These are phyloP conservation scores for Brevimyrus niger DNA, from an alignment of 2,113 vertebrate genomes.

Conservation along the genomic window DNA sequence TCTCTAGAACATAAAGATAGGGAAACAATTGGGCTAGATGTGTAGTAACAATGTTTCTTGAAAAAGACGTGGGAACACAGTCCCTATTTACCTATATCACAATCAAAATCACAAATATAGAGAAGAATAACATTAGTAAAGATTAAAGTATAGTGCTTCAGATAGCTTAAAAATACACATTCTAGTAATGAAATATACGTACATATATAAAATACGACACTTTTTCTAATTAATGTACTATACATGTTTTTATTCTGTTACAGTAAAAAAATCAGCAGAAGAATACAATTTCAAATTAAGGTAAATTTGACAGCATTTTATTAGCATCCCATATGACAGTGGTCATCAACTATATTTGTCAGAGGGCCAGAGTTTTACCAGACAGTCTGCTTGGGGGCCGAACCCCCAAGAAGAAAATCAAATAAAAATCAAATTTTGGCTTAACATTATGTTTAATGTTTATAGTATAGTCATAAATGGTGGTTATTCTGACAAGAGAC, in stretches of 20 bases:
- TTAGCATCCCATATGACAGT: neutral
- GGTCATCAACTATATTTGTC: too few relatives aligned
- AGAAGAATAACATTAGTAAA: neutral
- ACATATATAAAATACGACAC: neutral
- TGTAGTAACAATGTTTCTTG: neutral
- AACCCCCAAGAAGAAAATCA: too few relatives aligned
- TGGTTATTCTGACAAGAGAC: too few relatives aligned
- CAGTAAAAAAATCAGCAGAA: neutral
- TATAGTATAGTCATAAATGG: too few relatives aligned
- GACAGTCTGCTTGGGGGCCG: too few relatives aligned
- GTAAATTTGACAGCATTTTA: neutral
- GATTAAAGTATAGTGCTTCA: neutral
- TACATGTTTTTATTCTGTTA: neutral
- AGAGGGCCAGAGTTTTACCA: too few relatives aligned
- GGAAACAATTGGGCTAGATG: neutral
- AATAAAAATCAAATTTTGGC: too few relatives aligned
- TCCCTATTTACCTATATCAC: neutral
- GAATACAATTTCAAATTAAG: neutral
- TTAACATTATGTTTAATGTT: too few relatives aligned
- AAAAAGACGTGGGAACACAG: neutral
- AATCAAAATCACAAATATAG: neutral
- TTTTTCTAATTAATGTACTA: neutral
- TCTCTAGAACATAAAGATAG: too few relatives aligned
- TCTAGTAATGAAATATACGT: neutral
- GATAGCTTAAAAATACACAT: neutral